phyloP scores from a whole-genome alignment of 2,797 vertebrate genomes.

The Girardinus metallicus region DNA sequence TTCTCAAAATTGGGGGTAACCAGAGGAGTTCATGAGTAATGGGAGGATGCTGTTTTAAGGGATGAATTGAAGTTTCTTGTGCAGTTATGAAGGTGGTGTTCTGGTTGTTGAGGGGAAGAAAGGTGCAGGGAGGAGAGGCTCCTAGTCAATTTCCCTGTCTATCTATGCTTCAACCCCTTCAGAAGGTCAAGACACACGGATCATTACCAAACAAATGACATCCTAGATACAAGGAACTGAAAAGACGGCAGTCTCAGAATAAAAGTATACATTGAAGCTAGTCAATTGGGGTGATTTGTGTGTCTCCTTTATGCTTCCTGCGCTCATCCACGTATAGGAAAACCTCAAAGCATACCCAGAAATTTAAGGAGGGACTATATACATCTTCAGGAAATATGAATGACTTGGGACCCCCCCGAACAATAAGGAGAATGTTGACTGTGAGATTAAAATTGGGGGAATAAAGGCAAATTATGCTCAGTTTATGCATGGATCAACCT shows the following conservation, averaged over 20 bases:
- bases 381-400: not conserved
- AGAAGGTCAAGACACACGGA: not conserved
- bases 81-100: not conserved
- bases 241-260: not conserved
- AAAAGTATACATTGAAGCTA: not conserved
- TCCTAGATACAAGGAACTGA: not conserved
- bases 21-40: not conserved
- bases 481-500: not conserved
- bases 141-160: not conserved
- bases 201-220: not conserved
- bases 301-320: not conserved
- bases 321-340: not conserved
- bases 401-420: not conserved
- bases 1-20: not conserved
- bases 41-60: not conserved
- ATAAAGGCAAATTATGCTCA: not conserved
- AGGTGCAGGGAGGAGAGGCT: not conserved
- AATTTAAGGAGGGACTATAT: not conserved
- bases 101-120: not conserved
- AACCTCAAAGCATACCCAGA: not conserved
- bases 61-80: not conserved
- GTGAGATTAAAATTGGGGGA: not conserved
- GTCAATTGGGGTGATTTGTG: not conserved
- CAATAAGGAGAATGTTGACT: not conserved
- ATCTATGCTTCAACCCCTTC: not conserved